These are phyloP conservation scores for Bombyx huttoni DNA, from an alignment of 2,888 invertebrate genomes.

Conservation along the genomic window DNA sequence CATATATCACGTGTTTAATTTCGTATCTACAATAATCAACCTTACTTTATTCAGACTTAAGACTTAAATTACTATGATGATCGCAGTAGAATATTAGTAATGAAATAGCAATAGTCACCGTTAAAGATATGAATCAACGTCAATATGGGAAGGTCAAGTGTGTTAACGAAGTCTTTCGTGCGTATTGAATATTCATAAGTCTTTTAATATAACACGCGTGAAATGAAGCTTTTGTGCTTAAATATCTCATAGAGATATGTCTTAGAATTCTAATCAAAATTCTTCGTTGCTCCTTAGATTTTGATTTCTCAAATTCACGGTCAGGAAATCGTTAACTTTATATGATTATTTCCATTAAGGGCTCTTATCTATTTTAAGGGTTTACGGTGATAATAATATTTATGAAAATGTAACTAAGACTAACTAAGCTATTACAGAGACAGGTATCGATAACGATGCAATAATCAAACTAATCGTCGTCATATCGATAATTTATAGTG, in stretches of 20 bases:
- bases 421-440: too few relatives aligned
- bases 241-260: neutral
- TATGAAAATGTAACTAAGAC: neutral
- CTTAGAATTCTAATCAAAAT: slow-evolving; percentile 1
- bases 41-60: neutral
- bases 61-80: neutral
- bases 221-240: slow-evolving; percentile 22
- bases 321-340: neutral
- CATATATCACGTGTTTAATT: slow-evolving; percentile 6
- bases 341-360: neutral
- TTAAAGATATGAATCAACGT: slow-evolving; percentile 37
- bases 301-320: neutral
- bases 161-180: slow-evolving; percentile 35
- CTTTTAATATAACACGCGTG: slow-evolving; percentile 26
- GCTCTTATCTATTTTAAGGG: neutral
- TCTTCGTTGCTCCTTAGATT: neutral
- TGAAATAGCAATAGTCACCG: slow-evolving; percentile 23
- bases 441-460: neutral
- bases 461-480: neutral
- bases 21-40: neutral
- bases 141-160: slow-evolving; percentile 30
- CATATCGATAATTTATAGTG: slow-evolving; percentile 18
- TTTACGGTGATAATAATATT: neutral
- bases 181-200: slow-evolving; percentile 26
- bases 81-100: slow-evolving; percentile 5